Base-by-base conservation (phyloP, 2,888 invertebrate species). In the Nasonia oneida region DNA sequence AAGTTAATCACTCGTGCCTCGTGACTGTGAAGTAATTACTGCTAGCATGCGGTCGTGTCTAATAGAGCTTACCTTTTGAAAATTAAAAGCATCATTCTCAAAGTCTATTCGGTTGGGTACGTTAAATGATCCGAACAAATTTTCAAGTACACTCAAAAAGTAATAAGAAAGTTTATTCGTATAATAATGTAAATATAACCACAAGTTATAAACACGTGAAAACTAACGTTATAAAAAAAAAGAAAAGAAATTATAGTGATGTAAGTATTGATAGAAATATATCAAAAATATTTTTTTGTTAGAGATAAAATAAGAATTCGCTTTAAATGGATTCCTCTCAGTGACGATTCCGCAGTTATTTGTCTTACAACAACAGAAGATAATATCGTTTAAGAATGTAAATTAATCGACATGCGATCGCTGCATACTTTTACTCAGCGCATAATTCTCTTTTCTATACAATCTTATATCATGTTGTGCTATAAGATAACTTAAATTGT, bases 1-100 rank as follows among this genome's bases (percentile, higher is more conserved):
- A n/a, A 33, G 47, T 73, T 78, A 57, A 64, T 81, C 33, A 39
- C 10, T 5, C 64, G 15, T 33, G 18, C 14, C 61, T 82, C 61
- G 37, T 80, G 3, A 39, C 18, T 64, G 18, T 14, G 14, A n/a
- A 29, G 33, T 67, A 29, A 67, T 67, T 67, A 14, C 8, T 67
- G 29, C 8, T 67, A 12, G 3, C 33, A 23, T 67, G 15, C 29
- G 12, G 15, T 67, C 67, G 29, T 67, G 8, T 67, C 29, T n/a
- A 33, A 64, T 64, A 64, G 8, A 64, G n/a, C 14, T 14, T 29
- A 33, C 2, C 12, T 3, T 67, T 23, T 23, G 23, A 23, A 23
- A 23, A 23, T 23, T 23, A 23, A 23, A 23, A 23, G 23, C 23
- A 23, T 23, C 23, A 23, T 23, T 23, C 23, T 23, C 23, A 23